Conservation (phyloP, 2,797 vertebrate species). For the Ataeniobius toweri region DNA sequence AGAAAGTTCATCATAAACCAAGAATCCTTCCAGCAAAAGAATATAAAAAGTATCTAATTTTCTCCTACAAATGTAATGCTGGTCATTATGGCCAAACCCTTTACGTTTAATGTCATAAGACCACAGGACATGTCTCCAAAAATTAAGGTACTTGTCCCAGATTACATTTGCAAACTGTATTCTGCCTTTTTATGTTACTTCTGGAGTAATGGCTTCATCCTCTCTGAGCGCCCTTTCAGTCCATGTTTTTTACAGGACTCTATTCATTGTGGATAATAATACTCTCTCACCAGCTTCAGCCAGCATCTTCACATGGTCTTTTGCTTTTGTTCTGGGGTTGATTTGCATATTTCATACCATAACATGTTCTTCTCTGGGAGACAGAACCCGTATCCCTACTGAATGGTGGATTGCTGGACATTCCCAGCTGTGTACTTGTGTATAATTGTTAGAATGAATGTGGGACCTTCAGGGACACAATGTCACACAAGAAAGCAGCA, state of each 20-base stretch:
- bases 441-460: background rate
- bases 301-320: background rate
- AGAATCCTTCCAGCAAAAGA: background rate
- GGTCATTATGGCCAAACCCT: background rate
- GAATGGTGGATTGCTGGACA: too few relatives aligned
- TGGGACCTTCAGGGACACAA: too few relatives aligned
- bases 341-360: background rate
- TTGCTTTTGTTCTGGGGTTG: background rate
- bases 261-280: background rate
- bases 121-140: background rate
- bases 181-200: background rate
- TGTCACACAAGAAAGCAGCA: too few relatives aligned
- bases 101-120: background rate
- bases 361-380: background rate
- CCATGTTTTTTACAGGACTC: background rate
- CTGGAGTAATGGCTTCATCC: background rate
- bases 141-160: too few relatives aligned
- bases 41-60: too few relatives aligned
- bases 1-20: too few relatives aligned
- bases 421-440: too few relatives aligned
- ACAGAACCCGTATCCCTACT: too few relatives aligned
- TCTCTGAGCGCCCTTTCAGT: background rate
- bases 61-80: background rate
- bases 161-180: background rate
- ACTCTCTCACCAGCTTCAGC: background rate